Conservation (phyloP, 2,113 vertebrate genomes). For the Ailurus styani region DNA sequence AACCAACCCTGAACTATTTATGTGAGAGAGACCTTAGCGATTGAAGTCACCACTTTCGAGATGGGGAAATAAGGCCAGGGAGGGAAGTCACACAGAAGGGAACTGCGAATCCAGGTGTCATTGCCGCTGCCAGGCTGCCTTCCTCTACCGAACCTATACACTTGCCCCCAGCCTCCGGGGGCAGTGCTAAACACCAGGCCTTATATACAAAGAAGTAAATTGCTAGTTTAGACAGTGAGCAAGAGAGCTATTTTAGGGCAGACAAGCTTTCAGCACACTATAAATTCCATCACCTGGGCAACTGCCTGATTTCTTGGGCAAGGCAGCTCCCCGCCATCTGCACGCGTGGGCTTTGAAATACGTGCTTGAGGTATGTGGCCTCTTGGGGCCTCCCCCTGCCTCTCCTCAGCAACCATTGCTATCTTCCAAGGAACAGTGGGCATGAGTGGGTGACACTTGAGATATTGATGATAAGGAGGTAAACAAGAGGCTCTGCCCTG, state of each 20-base stretch:
- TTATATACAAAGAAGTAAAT: not conserved
- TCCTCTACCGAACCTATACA: not conserved
- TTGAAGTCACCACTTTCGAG: not conserved
- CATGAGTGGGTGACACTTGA: not conserved
- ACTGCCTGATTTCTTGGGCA: slow-evolving; percentile 58
- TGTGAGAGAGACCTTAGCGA: not conserved
- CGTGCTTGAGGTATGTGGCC: not conserved
- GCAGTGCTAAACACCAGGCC: not conserved
- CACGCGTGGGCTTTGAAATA: slow-evolving; percentile 19
- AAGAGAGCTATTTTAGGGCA: slow-evolving; percentile 63
- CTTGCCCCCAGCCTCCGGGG: not conserved
- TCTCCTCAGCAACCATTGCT: not conserved
- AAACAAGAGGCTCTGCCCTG: not conserved
- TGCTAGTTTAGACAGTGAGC: slow-evolving; percentile 21
- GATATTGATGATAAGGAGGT: not conserved
- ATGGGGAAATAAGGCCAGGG: not conserved
- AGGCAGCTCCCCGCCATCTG: slow-evolving; percentile 50
- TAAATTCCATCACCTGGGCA: slow-evolving; percentile 67
- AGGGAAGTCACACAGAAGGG: not conserved
- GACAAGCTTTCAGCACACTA: not conserved
- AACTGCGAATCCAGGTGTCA: not conserved
- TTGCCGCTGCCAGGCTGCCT: not conserved
- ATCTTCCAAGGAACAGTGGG: not conserved
- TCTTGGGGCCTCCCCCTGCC: not conserved
- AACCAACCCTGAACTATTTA: not conserved